Evolutionary conservation across 92 coral and sea anemone species (phyloP), one percentile per base, ranked within the genome.

Genomic region (Diadumene lineata): DNA sequence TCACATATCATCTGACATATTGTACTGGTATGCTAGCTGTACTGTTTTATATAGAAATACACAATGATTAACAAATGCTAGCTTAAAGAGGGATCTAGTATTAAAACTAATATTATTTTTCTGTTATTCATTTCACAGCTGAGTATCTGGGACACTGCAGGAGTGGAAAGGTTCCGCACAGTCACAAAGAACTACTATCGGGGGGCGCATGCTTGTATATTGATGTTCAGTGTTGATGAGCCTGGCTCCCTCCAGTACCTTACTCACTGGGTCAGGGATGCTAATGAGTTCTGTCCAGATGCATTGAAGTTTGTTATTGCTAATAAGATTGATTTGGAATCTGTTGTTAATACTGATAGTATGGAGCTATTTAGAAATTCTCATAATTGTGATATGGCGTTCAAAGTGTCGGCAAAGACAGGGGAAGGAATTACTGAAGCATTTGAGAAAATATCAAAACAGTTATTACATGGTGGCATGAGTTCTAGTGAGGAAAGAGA

Each of bases 111-210:
- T 33, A 55, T 34, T 23, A 66, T 31, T 66, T 48, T 28, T 66
- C 63, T 8, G 31, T 56, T 24, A 19, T 30, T n/a, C n/a, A 4
- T n/a, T 55, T 9, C 7, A 7, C 85, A 94, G 99, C 93, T 96
- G 64, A 85, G 97, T 66, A 81, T 96, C 29, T 96, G 99, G 99
- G 99, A 96, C 82, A 96, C 99, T 0, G 99, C 99, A 21, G 99
- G 99, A 19, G 97, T 96, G 68, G 99, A 96, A 58, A 78, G 99
- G 60, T 92, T 96, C 72, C 83, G 99, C 46, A 92, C 99, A 50
- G 87, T 96, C 31, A 96, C 99, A 1, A 90, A 86, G 75, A 92
- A 92, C 72, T 96, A 96, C 83, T 96, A 96, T 55, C 78, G 97
- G 53, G 96, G 97, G 24, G 92, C 97, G 0, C 97, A 96, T 80